These are phyloP conservation scores for Parazoanthus atlanticus DNA, from an alignment of 92 coral and sea anemone genomes.

Conservation along the genomic window DNA sequence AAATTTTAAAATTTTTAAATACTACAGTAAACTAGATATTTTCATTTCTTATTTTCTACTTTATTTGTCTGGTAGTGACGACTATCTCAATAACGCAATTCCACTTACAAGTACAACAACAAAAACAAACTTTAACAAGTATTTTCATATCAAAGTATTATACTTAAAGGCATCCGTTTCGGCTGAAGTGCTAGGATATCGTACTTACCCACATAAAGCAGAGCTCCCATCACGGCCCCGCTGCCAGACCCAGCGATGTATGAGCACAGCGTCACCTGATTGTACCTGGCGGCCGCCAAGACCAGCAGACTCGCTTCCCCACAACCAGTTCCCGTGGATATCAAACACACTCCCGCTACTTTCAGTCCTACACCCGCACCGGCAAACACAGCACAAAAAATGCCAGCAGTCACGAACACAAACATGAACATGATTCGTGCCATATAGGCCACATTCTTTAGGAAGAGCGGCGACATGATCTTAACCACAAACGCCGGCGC, in stretches of 20 bases:
- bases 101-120: too few species aligned
- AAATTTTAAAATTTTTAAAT: too few species aligned
- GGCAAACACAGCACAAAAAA: slow-evolving; percentile 62
- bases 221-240: slow-evolving; percentile 68
- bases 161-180: not conserved
- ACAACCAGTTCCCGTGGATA: slow-evolving; percentile 69
- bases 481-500: slow-evolving; percentile 77
- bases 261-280: slow-evolving; percentile 57
- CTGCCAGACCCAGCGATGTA: slow-evolving; percentile 64
- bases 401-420: slow-evolving; percentile 58
- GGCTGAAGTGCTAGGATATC: not conserved
- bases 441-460: slow-evolving; percentile 49
- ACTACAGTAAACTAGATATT: too few species aligned
- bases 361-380: slow-evolving; percentile 50
- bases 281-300: slow-evolving; percentile 52
- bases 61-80: too few species aligned
- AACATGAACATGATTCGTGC: slow-evolving; percentile 52
- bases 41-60: too few species aligned
- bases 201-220: slow-evolving; percentile 74
- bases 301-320: slow-evolving; percentile 65
- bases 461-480: slow-evolving; percentile 51
- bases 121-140: too few species aligned
- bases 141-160: too few species aligned
- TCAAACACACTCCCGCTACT: slow-evolving; percentile 70
- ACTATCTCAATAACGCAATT: too few species aligned